A percentile compares a stretch with the other conserved stretches of the same genome.
phyloP scores from a whole-genome alignment of 92 coral and sea anemone species.

The Plumapathes pennacea region DNA sequence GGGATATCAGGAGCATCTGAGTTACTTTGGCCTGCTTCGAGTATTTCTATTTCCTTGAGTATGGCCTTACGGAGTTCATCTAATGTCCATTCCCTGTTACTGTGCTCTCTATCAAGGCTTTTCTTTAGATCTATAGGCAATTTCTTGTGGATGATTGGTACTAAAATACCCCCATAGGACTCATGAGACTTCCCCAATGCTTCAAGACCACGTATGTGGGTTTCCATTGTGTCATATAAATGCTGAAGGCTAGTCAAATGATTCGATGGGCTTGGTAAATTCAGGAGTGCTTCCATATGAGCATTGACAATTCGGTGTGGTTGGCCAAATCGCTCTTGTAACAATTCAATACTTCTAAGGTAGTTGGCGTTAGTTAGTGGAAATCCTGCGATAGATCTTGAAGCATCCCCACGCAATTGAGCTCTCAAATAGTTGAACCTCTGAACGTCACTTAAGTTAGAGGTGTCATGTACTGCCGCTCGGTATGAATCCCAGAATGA shows the following conservation, averaged over 20 bases:
- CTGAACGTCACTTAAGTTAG: constrained; percentile 29
- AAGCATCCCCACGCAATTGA: constrained; percentile 38
- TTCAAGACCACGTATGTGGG: constrained; percentile 16
- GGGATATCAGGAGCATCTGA: neutral
- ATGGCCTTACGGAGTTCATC: constrained; percentile 42
- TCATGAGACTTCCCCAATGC: constrained; percentile 29
- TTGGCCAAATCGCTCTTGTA: constrained; percentile 26
- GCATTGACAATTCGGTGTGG: constrained; percentile 10
- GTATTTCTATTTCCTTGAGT: constrained; percentile 33
- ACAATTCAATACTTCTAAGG: constrained; percentile 8
- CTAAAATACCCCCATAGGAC: constrained; percentile 38
- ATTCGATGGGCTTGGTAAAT: constrained; percentile 14
- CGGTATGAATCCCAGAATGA: constrained; percentile 51
- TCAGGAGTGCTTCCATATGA: constrained; percentile 22
- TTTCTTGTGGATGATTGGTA: constrained; percentile 34
- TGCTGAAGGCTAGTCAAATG: constrained; percentile 6
- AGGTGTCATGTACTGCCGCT: constrained; percentile 30
- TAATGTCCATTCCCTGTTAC: constrained; percentile 36
- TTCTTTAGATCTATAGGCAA: constrained; percentile 16
- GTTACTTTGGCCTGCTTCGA: constrained; percentile 13
- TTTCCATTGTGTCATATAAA: constrained; percentile 26
- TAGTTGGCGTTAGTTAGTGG: constrained; percentile 44
- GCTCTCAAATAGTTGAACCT: constrained; percentile 36
- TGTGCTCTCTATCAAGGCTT: constrained; percentile 33
- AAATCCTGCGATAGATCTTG: constrained; percentile 42